Conservation (phyloP, 2,888 invertebrate genomes). For the Aethes cnicana region DNA sequence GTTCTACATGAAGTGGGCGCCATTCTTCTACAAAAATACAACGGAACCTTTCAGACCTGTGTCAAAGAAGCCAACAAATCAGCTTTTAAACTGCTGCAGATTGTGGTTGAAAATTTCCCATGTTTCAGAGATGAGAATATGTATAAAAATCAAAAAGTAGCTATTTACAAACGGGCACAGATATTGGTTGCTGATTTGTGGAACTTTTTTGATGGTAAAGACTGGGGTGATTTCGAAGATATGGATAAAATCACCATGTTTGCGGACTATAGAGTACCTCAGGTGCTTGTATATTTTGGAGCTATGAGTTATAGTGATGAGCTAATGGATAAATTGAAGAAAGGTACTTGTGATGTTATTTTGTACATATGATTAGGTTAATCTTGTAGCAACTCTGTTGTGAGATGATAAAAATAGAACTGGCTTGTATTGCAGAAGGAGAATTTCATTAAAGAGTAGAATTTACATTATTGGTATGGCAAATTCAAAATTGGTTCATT, state of each 20-base stretch:
- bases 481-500: too few species aligned
- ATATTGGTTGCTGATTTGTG: slow-evolving; percentile 97
- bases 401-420: too few species aligned
- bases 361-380: neutral
- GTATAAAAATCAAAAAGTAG: slow-evolving; percentile 87
- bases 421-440: too few species aligned
- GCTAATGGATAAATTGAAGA: slow-evolving; percentile 85
- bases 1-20: slow-evolving; percentile 90
- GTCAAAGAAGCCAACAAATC: slow-evolving; percentile 87
- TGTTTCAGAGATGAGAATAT: slow-evolving; percentile 93
- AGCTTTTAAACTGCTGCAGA: slow-evolving; percentile 87
- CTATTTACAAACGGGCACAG: slow-evolving; percentile 96
- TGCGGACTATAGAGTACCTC: slow-evolving; percentile 98
- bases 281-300: slow-evolving; percentile 92
- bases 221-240: slow-evolving; percentile 90
- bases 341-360: slow-evolving; percentile 61
- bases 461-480: too few species aligned
- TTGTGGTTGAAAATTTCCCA: slow-evolving; percentile 91
- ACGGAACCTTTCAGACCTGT: slow-evolving; percentile 92
- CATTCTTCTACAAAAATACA: slow-evolving; percentile 86
- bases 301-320: slow-evolving; percentile 89
- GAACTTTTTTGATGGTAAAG: slow-evolving; percentile 90
- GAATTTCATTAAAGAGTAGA: too few species aligned
- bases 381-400: too few species aligned
- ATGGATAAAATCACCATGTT: slow-evolving; percentile 96